These are phyloP conservation scores for Drosophila tani DNA, from an alignment of 1,140 invertebrate genomes.

Conservation along the genomic window DNA sequence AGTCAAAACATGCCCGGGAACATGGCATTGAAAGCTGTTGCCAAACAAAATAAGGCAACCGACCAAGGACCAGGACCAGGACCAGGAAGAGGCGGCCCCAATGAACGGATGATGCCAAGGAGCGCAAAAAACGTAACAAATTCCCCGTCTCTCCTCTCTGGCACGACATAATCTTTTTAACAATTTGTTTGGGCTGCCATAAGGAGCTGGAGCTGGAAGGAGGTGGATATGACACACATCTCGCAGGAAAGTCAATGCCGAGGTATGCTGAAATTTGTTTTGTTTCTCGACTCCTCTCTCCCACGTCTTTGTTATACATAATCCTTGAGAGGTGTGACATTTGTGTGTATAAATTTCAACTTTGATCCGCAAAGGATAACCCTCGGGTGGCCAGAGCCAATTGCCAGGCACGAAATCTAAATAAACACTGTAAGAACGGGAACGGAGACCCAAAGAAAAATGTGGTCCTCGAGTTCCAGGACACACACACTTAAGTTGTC, in stretches of 20 bases:
- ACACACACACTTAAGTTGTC: conserved; percentile 74
- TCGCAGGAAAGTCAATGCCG: conserved; percentile 58
- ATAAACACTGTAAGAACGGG: conserved; percentile 48
- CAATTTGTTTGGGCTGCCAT: conserved; percentile 58
- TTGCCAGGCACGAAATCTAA: conserved; percentile 53
- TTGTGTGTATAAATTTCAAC: conserved; percentile 79
- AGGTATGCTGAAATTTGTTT: conserved; percentile 61
- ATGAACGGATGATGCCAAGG: conserved; percentile 22
- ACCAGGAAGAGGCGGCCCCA: conserved; percentile 30
- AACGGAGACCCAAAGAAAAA: conserved; percentile 36
- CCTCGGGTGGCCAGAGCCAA: conserved; percentile 66
- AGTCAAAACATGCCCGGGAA: conserved; percentile 62
- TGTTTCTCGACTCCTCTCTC: conserved; percentile 31
- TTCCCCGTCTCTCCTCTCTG: conserved; percentile 30
- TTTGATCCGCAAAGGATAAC: conserved; percentile 82
- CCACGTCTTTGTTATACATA: conserved; percentile 55
- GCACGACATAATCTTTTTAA: conserved; percentile 75
- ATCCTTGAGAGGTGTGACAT: conserved; percentile 78
- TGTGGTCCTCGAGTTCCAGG: conserved; percentile 47
- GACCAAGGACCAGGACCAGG: conserved; percentile 7
- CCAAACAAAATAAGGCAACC: conserved; percentile 42
- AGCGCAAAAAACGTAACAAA: conserved; percentile 15
- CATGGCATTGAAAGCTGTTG: conserved; percentile 71
- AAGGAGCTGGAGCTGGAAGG: conserved; percentile 5
- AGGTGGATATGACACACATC: conserved; percentile 45